phyloP scores from a whole-genome alignment of 2,888 invertebrate species.

The Cheilosia vernalis region DNA sequence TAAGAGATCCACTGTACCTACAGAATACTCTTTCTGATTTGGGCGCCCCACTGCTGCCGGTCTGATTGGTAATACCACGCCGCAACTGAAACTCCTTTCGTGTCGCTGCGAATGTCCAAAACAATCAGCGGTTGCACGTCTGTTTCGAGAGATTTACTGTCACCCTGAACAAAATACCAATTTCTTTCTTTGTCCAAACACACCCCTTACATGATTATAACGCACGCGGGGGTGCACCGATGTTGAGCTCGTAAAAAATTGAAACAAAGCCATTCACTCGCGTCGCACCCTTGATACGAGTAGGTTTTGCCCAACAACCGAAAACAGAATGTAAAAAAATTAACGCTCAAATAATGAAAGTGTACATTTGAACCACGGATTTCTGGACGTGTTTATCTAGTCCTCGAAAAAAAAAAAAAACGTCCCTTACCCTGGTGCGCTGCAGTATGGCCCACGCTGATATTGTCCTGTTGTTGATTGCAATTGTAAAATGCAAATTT shows the following conservation, averaged over 20 bases:
- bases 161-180: constrained; percentile 3
- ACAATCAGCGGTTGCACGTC: constrained; percentile 1
- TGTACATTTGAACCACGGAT: constrained; percentile 60
- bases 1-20: too few relatives aligned
- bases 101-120: too few relatives aligned
- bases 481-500: constrained; percentile 75
- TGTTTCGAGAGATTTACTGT: not conserved
- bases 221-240: not conserved
- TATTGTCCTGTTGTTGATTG: constrained; percentile 72
- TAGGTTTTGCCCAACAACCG: constrained; percentile 13
- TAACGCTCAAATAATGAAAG: constrained; percentile 61
- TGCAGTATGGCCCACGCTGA: constrained; percentile 32
- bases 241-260: not conserved
- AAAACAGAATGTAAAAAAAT: constrained; percentile 44
- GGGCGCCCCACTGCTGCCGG: too few relatives aligned
- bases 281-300: not conserved
- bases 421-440: not conserved
- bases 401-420: constrained; percentile 26
- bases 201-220: not conserved
- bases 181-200: not conserved
- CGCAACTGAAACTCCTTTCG: too few relatives aligned
- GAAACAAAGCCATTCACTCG: constrained; percentile 3
- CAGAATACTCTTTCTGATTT: too few relatives aligned
- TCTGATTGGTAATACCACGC: too few relatives aligned
- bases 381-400: constrained; percentile 71